Conservation (phyloP, 2,113 vertebrate species). For the Gallinago jamesoni region DNA sequence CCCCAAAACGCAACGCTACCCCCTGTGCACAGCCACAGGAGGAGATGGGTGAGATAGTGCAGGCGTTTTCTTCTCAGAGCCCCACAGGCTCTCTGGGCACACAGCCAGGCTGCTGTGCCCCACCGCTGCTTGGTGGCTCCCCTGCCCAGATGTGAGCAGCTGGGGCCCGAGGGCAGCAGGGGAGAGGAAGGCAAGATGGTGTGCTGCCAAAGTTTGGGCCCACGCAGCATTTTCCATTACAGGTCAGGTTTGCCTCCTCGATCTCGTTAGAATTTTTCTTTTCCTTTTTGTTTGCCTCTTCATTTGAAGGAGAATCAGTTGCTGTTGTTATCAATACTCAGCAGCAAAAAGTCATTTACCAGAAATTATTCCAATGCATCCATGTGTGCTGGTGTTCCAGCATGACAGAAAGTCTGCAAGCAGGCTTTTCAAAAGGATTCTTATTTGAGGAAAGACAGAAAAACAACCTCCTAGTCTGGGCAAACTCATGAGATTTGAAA, state of each 20-base stretch:
- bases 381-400: neutral
- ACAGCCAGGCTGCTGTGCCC: neutral
- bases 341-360: neutral
- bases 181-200: neutral
- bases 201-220: neutral
- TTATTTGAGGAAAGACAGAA: neutral
- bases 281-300: neutral
- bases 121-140: neutral
- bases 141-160: neutral
- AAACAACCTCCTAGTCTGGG: neutral
- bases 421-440: rapidly evolving
- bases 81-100: neutral
- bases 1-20: rapidly evolving
- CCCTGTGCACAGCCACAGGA: neutral
- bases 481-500: neutral
- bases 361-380: neutral
- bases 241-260: neutral
- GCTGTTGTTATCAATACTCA: neutral
- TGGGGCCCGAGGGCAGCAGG: rapidly evolving
- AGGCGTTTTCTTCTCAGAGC: neutral
- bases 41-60: neutral
- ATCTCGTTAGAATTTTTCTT: neutral
- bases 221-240: neutral
- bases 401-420: neutral
- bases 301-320: neutral